Base-by-base conservation (phyloP, 2,113 vertebrate species). In the Herpetotheres cachinnans region DNA sequence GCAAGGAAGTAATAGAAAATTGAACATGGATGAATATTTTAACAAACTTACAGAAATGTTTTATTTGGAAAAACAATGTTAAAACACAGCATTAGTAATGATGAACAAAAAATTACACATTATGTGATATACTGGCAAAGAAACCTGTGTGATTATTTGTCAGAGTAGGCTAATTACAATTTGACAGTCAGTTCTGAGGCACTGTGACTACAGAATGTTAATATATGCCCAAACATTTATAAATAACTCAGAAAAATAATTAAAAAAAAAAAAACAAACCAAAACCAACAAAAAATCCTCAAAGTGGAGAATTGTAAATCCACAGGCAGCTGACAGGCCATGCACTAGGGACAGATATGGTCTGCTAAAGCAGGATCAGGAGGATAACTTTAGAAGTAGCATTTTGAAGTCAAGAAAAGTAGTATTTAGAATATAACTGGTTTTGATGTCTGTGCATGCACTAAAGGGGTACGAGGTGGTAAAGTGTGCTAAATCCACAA, bases 391-490 rank as follows among this genome's bases (percentile, higher is more conserved):
- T 4, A 79, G 18, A 66, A 62, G 7, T 4, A 59, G 11, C 7
- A 49, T 52, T 72, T 40, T 34, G 10, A 65, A 38, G 8, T 56
- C 19, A 79, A 71, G 38, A 40, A 69, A 54, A 55, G 0, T 11
- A 32, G 1, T 9, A 46, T 16, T 81, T 72, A 40, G 18, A 67
- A 20, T 14, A 42, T 3, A 11, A 14, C 2, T 17, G 2, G 5
- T 70, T 70, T 30, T 19, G 0, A 30, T 11, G 11, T 24, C 1
- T 18, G n/a, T 29, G 16, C 2, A 0, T 2, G 4, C 1, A 1
- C 29, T 77, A 12, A 49, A 6, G 3, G 2, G 8, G 1, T 42
- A 36, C 0, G 2, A 77, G 5, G 24, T 16, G 6, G 11, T 27
- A 58, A 54, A 61, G 5, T 3, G 6, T 42, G 14, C 9, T 66